Evolutionary conservation across 2,113 vertebrate genomes (phyloP).

Genomic region (Anthoscopus minutus): DNA sequence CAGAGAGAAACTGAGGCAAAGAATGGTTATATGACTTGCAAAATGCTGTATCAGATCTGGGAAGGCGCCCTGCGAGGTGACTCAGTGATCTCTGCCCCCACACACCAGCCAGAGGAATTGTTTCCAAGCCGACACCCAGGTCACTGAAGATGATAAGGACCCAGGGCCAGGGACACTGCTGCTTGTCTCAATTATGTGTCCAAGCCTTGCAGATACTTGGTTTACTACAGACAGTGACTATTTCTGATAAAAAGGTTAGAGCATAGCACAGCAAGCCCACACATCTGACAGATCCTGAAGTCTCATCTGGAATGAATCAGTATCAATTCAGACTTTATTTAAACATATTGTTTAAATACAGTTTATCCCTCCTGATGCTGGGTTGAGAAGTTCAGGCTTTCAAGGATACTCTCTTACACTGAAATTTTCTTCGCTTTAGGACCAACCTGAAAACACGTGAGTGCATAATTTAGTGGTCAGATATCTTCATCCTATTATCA

Average conservation of each 20-base stretch:
- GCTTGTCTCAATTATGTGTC: background rate
- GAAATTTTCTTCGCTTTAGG: slow-evolving; percentile 3
- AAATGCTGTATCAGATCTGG: background rate
- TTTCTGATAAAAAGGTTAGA: background rate
- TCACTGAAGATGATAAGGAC: background rate
- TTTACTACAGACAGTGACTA: background rate
- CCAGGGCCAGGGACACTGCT: background rate
- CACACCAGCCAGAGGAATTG: background rate
- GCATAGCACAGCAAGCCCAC: background rate
- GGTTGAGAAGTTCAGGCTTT: slow-evolving; percentile 59
- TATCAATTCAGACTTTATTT: slow-evolving; percentile 50
- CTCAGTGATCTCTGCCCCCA: background rate
- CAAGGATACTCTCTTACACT: background rate
- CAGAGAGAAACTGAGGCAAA: background rate
- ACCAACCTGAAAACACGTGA: background rate
- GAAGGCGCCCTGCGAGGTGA: background rate
- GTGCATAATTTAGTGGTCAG: background rate
- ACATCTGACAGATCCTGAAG: background rate
- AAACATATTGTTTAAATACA: slow-evolving; percentile 63
- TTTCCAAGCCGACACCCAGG: background rate
- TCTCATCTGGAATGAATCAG: slow-evolving; percentile 61
- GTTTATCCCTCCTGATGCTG: slow-evolving; percentile 44
- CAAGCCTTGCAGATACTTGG: background rate
- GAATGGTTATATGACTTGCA: background rate
- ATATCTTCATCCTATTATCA: background rate